Evolutionary conservation across 2,888 invertebrate genomes (phyloP).

Genomic region (Mythimna albipuncta): DNA sequence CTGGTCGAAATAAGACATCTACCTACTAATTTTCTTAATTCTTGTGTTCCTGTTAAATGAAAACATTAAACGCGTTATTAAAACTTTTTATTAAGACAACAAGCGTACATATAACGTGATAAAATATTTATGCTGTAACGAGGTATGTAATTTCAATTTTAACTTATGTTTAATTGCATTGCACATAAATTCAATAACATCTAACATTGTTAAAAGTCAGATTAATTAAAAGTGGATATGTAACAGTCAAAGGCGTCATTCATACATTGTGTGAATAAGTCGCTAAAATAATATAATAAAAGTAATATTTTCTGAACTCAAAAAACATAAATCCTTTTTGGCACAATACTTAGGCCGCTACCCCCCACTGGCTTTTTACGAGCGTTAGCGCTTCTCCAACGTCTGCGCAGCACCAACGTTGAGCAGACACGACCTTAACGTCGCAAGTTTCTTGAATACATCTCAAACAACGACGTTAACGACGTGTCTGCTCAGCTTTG

Average conservation of each 20-base stretch:
- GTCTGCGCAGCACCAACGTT: too few relatives aligned
- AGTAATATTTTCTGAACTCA: background rate
- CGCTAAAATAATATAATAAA: background rate
- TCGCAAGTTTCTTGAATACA: too few relatives aligned
- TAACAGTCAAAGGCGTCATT: conserved; percentile 22
- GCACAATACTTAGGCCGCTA: conserved; percentile 8
- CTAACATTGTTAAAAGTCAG: conserved; percentile 14
- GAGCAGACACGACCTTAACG: too few relatives aligned
- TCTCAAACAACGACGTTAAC: too few relatives aligned
- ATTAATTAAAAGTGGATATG: conserved; percentile 19
- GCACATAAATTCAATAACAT: conserved; percentile 23
- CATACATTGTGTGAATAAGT: background rate
- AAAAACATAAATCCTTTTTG: conserved; percentile 22
- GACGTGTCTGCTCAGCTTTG: too few relatives aligned
- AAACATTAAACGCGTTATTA: conserved; percentile 28
- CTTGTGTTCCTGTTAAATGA: background rate
- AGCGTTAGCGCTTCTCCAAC: too few relatives aligned
- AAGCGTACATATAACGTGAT: conserved; percentile 68
- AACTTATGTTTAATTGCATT: conserved; percentile 52
- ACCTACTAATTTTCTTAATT: too few relatives aligned
- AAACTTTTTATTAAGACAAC: conserved; percentile 66
- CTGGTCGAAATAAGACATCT: too few relatives aligned
- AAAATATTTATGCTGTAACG: conserved; percentile 64
- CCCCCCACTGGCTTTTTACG: too few relatives aligned
- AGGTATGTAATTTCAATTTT: conserved; percentile 52